Conservation (phyloP, 2,113 vertebrate genomes). For the Thalassoma bifasciatum region DNA sequence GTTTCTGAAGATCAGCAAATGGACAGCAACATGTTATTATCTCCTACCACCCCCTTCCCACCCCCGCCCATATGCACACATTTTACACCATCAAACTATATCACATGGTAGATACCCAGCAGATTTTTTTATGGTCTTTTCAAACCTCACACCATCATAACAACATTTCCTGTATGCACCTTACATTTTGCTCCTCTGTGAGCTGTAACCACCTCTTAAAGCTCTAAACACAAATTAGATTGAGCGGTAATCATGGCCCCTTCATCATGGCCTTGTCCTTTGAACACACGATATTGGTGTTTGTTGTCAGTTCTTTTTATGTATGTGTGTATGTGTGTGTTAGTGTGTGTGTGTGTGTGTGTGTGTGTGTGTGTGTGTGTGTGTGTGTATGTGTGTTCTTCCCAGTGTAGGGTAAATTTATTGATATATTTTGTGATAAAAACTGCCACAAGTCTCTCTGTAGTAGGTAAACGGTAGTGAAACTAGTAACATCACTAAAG, state of each 20-base stretch:
- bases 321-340: too few relatives aligned
- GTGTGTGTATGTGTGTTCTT: too few relatives aligned
- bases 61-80: too few relatives aligned
- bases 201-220: neutral
- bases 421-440: too few relatives aligned
- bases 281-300: too few relatives aligned
- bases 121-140: neutral
- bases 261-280: neutral
- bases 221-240: neutral
- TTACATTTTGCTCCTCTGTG: neutral
- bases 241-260: neutral
- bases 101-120: neutral
- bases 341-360: too few relatives aligned
- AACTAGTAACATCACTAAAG: neutral
- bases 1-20: too few relatives aligned
- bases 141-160: neutral
- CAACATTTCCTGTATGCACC: neutral
- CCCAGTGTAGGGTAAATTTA: too few relatives aligned
- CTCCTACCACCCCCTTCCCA: neutral
- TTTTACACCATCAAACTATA: neutral
- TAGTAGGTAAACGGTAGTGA: too few relatives aligned
- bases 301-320: too few relatives aligned
- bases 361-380: too few relatives aligned
- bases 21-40: neutral
- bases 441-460: too few relatives aligned